Base-by-base conservation (phyloP, 2,113 vertebrate species). In the Pseudorectes ferrugineus region DNA sequence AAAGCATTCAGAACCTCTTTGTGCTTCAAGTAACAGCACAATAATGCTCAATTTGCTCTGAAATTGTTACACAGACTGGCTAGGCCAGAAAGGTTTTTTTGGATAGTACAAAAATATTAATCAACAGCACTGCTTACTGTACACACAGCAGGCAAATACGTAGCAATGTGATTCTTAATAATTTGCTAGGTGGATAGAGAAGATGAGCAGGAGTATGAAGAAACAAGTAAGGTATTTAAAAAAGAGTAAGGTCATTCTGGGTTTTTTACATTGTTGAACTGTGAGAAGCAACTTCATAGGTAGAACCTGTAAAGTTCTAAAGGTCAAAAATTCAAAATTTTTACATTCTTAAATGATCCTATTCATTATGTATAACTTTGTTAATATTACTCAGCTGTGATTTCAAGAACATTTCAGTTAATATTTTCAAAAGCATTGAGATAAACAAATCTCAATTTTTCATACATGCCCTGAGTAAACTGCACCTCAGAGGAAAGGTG, bases 391-490 rank as follows among this genome's bases (percentile, higher is more conserved):
- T 74, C 7, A 36, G 12, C 19, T 40, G 11, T 54, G 16, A 25
- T 65, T 68, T 81, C 23, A 63, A 36, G 17, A 80, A 75, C 7
- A 59, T 14, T 87, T 73, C 4, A 3, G 13, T 25, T 33, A 59
- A 63, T 79, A 68, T 24, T 22, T 68, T 88, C 17, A n/a, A 81
- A 87, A 65, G 2, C 23, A 68, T 42, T 68, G n/a, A 68, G 25
- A 28, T 26, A 52, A 29, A 45, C 4, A 68, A 73, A 33, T 54
- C 5, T 18, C 2, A 3, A 11, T 36, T 29, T 81, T 35, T 92
- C 23, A 42, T 54, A 46, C 0, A 0, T 46, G 1, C 8, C 4
- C 14, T 21, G 19, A 62, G 24, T 72, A 52, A 49, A 54, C 43
- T 40, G 9, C 15, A 20, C 8, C 28, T 83, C n/a, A 67, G 67